Evolutionary conservation across 2,797 vertebrate genomes (phyloP).

Genomic region (Ctenochaetus hawaiiensis): DNA sequence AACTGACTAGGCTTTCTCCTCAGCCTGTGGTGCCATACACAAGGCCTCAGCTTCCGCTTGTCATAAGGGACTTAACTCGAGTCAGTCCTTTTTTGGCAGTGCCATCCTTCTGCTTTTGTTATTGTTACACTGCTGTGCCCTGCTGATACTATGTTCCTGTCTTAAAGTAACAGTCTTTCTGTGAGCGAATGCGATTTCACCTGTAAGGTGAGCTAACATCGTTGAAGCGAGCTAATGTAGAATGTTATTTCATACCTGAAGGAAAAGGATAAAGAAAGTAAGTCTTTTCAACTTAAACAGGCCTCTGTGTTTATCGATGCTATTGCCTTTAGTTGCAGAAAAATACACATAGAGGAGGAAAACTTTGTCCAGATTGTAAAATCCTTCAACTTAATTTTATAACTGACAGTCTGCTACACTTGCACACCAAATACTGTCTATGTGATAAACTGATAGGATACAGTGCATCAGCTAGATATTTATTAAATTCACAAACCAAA

Average conservation of each 20-base stretch:
- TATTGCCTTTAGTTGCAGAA: slow-evolving; percentile 36
- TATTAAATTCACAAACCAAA: slow-evolving; percentile 77
- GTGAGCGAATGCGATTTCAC: slow-evolving; percentile 25
- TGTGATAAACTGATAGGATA: slow-evolving; percentile 58
- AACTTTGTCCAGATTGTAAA: slow-evolving; percentile 40
- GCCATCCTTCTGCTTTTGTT: slow-evolving; percentile 36
- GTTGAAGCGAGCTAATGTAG: slow-evolving; percentile 16
- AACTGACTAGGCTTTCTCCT: slow-evolving; percentile 24
- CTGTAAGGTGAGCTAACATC: slow-evolving; percentile 14
- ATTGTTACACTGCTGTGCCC: slow-evolving; percentile 49
- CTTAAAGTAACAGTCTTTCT: slow-evolving; percentile 36
- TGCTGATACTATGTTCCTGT: slow-evolving; percentile 30
- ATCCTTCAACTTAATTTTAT: slow-evolving; percentile 40
- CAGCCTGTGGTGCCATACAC: slow-evolving; percentile 28
- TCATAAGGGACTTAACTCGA: slow-evolving; percentile 22
- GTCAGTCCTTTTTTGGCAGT: slow-evolving; percentile 30
- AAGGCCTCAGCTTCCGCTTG: slow-evolving; percentile 22
- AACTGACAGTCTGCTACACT: slow-evolving; percentile 69
- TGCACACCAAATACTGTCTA: slow-evolving; percentile 71
- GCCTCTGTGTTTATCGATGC: slow-evolving; percentile 28
- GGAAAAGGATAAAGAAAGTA: slow-evolving; percentile 32
- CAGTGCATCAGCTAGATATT: slow-evolving; percentile 61
- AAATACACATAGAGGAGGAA: slow-evolving; percentile 16
- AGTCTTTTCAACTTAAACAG: slow-evolving; percentile 8
- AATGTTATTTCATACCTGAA: slow-evolving; percentile 52